phyloP scores from a whole-genome alignment of 2,888 invertebrate genomes.

The Scrobipalpa costella region DNA sequence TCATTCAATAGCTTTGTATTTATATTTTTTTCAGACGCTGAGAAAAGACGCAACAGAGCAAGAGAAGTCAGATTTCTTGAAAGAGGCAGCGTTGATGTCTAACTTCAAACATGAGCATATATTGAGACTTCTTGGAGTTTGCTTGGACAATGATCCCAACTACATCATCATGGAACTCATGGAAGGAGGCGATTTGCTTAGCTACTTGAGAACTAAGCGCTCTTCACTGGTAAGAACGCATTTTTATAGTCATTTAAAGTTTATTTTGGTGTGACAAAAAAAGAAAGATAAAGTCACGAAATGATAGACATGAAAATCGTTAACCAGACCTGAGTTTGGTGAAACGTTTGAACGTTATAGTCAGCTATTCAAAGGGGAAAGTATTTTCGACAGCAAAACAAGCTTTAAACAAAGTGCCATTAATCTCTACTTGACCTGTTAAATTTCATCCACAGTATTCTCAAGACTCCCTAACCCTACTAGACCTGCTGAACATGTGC shows the following conservation, averaged over 20 bases:
- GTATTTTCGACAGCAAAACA: neutral
- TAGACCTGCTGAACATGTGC: constrained; percentile 95
- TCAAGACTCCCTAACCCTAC: constrained; percentile 85
- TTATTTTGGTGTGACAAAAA: too few relatives aligned
- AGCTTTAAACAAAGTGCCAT: neutral
- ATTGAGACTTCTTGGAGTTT: constrained; percentile 94
- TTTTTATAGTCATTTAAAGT: too few relatives aligned
- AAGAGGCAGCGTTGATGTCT: constrained; percentile 98
- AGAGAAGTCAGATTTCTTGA: constrained; percentile 95
- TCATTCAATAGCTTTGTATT: too few relatives aligned
- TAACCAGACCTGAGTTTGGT: too few relatives aligned
- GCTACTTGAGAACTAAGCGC: constrained; percentile 92
- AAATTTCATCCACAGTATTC: constrained; percentile 74
- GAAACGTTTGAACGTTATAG: too few relatives aligned
- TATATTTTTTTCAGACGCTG: constrained; percentile 83
- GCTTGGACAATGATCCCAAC: constrained; percentile 95
- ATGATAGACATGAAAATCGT: too few relatives aligned
- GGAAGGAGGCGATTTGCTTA: constrained; percentile 97
- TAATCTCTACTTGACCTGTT: neutral
- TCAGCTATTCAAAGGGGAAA: too few relatives aligned
- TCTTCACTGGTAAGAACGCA: constrained; percentile 86
- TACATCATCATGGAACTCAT: constrained; percentile 98
- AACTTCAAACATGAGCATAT: constrained; percentile 99
- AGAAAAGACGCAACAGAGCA: constrained; percentile 94
- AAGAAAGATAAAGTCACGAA: too few relatives aligned